phyloP scores from a whole-genome alignment of 2,797 vertebrate genomes.

The Microctenopoma steveboyesi region DNA sequence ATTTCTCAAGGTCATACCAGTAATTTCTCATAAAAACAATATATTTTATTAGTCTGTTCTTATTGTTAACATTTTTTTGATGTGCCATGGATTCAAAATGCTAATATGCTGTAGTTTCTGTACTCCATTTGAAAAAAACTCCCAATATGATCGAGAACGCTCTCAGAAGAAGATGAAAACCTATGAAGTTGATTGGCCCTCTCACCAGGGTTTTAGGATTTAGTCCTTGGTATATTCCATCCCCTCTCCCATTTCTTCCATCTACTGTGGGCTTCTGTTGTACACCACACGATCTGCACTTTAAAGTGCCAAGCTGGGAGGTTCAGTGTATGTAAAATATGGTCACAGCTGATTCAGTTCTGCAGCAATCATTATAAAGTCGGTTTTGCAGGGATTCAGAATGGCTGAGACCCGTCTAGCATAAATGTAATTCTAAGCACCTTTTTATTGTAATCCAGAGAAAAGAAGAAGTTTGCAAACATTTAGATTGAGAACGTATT shows the following conservation, averaged over 20 bases:
- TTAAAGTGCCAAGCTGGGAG: not conserved
- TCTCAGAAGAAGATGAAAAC: not conserved
- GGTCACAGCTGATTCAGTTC: slow-evolving; percentile 3
- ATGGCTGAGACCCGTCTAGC: not conserved
- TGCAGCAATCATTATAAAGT: slow-evolving; percentile 1
- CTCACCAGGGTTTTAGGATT: not conserved
- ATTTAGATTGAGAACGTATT: not conserved
- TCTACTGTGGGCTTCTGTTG: not conserved
- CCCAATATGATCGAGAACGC: not conserved
- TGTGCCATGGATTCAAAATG: not conserved
- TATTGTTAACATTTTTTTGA: not conserved
- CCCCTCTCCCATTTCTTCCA: not conserved
- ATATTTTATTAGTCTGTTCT: not conserved
- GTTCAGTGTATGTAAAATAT: not conserved
- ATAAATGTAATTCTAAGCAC: not conserved
- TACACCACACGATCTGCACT: slow-evolving; percentile 1
- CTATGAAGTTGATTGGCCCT: not conserved
- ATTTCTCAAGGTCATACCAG: slow-evolving; percentile 9
- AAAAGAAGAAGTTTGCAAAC: not conserved
- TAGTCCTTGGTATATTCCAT: not conserved
- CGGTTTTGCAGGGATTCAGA: not conserved
- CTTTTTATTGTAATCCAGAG: not conserved
- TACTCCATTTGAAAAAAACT: not conserved
- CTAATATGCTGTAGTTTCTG: not conserved
- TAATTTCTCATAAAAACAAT: not conserved